Conservation (phyloP, 2,113 vertebrate species). For the Sprattus sprattus region DNA sequence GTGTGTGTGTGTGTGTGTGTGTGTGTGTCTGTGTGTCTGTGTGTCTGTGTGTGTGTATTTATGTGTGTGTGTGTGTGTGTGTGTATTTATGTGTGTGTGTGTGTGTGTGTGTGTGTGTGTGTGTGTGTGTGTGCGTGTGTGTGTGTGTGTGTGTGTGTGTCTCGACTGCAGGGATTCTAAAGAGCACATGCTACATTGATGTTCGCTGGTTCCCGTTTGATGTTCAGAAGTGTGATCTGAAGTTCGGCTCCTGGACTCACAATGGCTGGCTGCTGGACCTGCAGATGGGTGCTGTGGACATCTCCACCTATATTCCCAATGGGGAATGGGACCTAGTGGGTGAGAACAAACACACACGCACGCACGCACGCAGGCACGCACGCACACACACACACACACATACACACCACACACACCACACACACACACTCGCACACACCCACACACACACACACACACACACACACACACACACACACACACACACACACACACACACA, state of each 20-base stretch:
- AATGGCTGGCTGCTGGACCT: slow-evolving; percentile 88
- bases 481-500: no score
- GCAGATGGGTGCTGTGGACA: slow-evolving; percentile 86
- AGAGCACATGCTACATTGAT: slow-evolving; percentile 88
- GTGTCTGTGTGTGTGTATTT: no score
- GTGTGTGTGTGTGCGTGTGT: background rate
- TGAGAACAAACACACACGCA: slow-evolving; percentile 56
- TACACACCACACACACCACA: slow-evolving; percentile 14
- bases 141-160: background rate
- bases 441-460: no score
- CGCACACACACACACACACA: background rate
- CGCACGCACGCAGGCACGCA: background rate
- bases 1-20: no score
- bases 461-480: no score
- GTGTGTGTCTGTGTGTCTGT: no score
- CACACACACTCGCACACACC: background rate
- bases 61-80: no score
- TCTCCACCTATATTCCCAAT: slow-evolving; percentile 86
- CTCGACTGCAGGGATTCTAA: slow-evolving; percentile 68
- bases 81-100: no score
- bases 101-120: no score
- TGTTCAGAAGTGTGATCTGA: slow-evolving; percentile 87
- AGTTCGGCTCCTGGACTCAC: slow-evolving; percentile 90
- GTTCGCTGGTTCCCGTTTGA: slow-evolving; percentile 92
- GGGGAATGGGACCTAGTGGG: slow-evolving; percentile 91